Conservation (phyloP, 2,888 invertebrate species). For the Andrena trimmerana region DNA sequence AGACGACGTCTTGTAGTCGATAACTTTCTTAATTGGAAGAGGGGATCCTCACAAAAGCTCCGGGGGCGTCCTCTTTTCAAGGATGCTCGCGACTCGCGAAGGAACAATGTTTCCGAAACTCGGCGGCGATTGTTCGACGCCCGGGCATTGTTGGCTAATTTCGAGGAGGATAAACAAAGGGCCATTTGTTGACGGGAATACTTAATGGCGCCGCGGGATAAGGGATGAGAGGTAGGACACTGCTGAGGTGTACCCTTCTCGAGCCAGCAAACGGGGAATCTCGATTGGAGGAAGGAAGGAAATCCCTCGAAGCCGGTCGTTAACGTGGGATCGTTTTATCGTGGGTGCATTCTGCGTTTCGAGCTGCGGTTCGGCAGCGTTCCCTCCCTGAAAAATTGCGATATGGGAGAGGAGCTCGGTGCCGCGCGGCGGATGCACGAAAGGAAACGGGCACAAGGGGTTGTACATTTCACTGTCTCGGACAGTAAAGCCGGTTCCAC, state of each 20-base stretch:
- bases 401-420: constrained; percentile 3
- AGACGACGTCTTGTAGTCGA: constrained; percentile 56
- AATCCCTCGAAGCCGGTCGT: background rate
- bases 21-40: constrained; percentile 69
- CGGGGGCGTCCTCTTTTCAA: constrained; percentile 40
- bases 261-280: background rate
- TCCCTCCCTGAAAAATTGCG: background rate
- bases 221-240: background rate
- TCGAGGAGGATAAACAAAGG: constrained; percentile 27
- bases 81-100: constrained; percentile 45
- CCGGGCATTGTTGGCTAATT: constrained; percentile 39
- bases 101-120: constrained; percentile 49
- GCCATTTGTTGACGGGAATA: constrained; percentile 19
- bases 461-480: constrained; percentile 60
- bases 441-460: constrained; percentile 40
- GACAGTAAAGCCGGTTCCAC: constrained; percentile 44
- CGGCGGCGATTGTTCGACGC: constrained; percentile 40
- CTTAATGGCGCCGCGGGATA: background rate
- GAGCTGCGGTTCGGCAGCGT: background rate
- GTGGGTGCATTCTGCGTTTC: constrained; percentile 1
- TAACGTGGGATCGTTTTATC: constrained; percentile 14
- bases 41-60: constrained; percentile 46
- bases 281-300: background rate
- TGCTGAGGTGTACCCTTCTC: background rate
- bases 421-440: constrained; percentile 21